Percentiles rank a stretch among this genome's conserved stretches.
phyloP scores from a whole-genome alignment of 2,113 vertebrate species.

The Bothrops jararaca region DNA sequence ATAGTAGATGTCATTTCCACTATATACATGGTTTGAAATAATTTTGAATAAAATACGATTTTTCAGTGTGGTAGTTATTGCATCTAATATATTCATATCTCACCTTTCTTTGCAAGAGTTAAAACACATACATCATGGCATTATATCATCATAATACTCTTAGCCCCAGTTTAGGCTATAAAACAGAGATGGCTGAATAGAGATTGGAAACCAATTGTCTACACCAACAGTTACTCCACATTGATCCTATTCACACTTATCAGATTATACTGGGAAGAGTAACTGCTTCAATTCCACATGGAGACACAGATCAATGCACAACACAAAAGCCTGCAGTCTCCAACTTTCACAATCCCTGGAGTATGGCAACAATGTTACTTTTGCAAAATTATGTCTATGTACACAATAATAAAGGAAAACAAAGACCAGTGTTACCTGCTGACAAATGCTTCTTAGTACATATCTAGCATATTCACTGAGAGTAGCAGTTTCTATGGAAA shows the following conservation, averaged over 20 bases:
- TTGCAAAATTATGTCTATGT: not conserved
- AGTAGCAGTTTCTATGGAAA: constrained; percentile 72
- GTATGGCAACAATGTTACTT: not conserved
- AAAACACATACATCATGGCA: not conserved
- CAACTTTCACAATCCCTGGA: not conserved
- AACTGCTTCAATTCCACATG: not conserved
- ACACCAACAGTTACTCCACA: not conserved
- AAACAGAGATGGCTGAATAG: not conserved
- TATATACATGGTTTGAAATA: not conserved
- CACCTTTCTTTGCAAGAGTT: not conserved
- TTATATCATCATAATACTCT: not conserved
- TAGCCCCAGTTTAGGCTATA: not conserved
- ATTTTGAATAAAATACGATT: not conserved
- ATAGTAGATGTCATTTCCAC: not conserved
- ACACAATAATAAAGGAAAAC: not conserved
- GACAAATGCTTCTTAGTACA: constrained; percentile 72
- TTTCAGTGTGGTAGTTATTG: not conserved
- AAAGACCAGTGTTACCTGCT: constrained; percentile 65
- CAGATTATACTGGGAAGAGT: not conserved
- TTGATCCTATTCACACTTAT: not conserved
- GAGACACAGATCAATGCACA: not conserved
- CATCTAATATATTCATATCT: not conserved
- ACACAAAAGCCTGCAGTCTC: not conserved
- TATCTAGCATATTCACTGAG: constrained; percentile 74
- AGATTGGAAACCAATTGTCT: not conserved